A percentile compares a stretch with the other conserved stretches of the same genome.
Conservation (phyloP, 92 coral and sea anemone species). For the Meandrina meandrites region DNA sequence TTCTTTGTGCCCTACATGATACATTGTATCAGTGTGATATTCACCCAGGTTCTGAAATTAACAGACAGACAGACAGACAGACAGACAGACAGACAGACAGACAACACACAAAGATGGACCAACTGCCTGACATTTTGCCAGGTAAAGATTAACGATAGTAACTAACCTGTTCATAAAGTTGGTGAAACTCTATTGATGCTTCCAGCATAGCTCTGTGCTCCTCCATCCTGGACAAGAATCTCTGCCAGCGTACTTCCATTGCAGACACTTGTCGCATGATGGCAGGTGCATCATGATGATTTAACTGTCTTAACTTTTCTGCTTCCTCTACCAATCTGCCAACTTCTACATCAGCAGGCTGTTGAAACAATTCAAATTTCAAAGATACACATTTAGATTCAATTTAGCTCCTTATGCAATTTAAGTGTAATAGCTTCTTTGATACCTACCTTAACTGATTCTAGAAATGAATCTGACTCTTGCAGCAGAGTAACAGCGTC, state of each 20-base stretch:
- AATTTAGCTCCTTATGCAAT: too few species aligned
- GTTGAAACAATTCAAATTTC: neutral
- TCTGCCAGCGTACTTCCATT: constrained; percentile 95
- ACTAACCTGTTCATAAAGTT: constrained; percentile 92
- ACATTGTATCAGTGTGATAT: too few species aligned
- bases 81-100: neutral
- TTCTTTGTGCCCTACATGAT: too few species aligned
- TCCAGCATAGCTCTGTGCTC: constrained; percentile 94
- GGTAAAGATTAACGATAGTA: neutral
- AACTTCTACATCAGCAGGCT: constrained; percentile 94
- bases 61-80: neutral
- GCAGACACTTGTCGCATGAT: constrained; percentile 80
- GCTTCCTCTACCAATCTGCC: constrained; percentile 78
- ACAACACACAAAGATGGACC: neutral
- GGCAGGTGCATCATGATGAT: constrained; percentile 90
- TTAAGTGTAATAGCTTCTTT: too few species aligned
- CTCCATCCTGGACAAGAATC: constrained; percentile 92
- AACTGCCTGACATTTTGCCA: neutral
- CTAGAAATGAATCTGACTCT: constrained; percentile 91
- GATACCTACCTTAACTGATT: constrained; percentile 86
- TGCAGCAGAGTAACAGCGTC: constrained; percentile 94
- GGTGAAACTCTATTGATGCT: constrained; percentile 93
- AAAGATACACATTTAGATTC: neutral
- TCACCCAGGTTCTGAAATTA: neutral
- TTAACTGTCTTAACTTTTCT: constrained; percentile 67